Conservation (phyloP, 2,797 vertebrate genomes). For the Chiropotes sagulatus region DNA sequence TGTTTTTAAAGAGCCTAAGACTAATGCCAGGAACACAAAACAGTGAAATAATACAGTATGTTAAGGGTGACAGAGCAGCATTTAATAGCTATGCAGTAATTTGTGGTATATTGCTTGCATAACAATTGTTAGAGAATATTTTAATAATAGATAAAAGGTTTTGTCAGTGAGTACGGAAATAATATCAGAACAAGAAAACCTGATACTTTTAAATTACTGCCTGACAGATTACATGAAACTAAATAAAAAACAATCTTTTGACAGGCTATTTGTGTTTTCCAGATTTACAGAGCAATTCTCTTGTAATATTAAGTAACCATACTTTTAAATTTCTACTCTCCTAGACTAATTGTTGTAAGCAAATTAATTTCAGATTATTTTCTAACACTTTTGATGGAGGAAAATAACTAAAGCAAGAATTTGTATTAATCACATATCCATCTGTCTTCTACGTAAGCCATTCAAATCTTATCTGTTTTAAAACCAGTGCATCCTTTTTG, state of each 20-base stretch:
- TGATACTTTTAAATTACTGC: neutral
- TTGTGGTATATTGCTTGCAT: neutral
- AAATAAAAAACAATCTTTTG: neutral
- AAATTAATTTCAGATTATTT: constrained; percentile 55
- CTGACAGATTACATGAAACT: neutral
- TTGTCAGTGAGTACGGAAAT: neutral
- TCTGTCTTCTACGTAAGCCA: constrained; percentile 39
- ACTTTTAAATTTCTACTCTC: neutral
- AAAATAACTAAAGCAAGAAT: constrained; percentile 51
- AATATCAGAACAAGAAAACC: neutral
- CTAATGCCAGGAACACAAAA: neutral
- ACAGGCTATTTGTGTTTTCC: neutral
- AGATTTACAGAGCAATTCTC: constrained; percentile 6
- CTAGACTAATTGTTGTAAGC: neutral
- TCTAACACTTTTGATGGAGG: constrained; percentile 42
- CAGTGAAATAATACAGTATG: neutral
- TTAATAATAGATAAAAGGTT: neutral
- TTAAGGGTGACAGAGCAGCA: neutral
- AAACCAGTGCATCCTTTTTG: neutral
- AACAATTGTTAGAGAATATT: neutral
- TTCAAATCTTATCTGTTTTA: constrained; percentile 39
- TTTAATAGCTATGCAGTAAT: neutral
- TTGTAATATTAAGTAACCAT: neutral
- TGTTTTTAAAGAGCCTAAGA: neutral
- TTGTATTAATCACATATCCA: neutral